phyloP scores from a whole-genome alignment of 2,888 invertebrate species.

The Andricus quercusramuli region DNA sequence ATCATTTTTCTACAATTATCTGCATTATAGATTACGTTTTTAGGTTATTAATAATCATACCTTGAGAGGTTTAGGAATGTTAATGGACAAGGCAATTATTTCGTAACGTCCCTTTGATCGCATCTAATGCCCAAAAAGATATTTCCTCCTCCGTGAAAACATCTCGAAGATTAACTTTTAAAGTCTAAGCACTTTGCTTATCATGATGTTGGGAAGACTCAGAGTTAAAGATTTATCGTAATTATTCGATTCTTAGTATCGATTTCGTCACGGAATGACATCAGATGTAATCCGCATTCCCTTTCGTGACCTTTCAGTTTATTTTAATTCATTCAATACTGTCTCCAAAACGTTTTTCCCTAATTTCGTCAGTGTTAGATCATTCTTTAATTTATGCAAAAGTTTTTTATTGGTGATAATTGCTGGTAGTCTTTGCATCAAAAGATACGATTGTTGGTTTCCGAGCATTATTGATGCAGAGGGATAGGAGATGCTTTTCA shows the following conservation, averaged over 20 bases:
- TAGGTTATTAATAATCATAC: background rate
- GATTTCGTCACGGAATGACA: conserved; percentile 25
- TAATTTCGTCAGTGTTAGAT: conserved; percentile 19
- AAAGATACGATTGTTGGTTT: too few relatives aligned
- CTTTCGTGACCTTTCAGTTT: conserved; percentile 11
- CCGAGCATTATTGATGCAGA: too few relatives aligned
- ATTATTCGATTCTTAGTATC: conserved; percentile 24
- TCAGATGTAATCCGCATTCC: conserved; percentile 23
- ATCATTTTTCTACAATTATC: background rate
- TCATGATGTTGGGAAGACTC: conserved; percentile 12
- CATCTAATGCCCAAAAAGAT: background rate
- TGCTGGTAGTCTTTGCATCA: background rate
- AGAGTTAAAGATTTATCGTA: conserved; percentile 20
- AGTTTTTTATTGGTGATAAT: background rate
- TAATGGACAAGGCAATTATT: background rate
- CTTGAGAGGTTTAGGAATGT: background rate
- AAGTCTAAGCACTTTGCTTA: conserved; percentile 14
- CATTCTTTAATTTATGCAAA: background rate
- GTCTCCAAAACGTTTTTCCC: conserved; percentile 13
- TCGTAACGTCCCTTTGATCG: background rate
- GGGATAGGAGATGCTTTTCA: too few relatives aligned
- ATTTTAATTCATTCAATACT: background rate
- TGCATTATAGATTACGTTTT: background rate
- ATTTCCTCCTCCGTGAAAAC: background rate
- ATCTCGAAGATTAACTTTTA: background rate